These are phyloP conservation scores for Hirudo medicinalis DNA, from an alignment of 1,140 invertebrate species.

Conservation along the genomic window DNA sequence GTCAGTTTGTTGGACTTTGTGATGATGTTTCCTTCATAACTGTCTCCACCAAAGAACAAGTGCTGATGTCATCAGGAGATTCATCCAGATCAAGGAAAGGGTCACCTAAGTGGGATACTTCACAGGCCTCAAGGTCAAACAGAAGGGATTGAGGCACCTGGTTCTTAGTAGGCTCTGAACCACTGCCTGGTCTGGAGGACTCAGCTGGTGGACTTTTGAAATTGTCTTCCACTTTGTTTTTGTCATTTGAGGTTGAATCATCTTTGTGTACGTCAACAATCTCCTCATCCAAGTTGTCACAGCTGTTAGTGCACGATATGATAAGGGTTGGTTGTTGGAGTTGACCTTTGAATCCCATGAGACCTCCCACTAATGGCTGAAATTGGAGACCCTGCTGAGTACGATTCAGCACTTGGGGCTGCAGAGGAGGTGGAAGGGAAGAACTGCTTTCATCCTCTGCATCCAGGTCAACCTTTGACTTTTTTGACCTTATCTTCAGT, in stretches of 20 bases:
- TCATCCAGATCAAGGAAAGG: constrained; percentile 1
- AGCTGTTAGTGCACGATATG: constrained; percentile 1
- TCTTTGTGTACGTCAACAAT: background rate
- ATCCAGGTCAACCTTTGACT: constrained; percentile 37
- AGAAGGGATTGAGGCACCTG: background rate
- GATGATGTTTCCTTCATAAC: no score
- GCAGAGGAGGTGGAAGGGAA: constrained; percentile 18
- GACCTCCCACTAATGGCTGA: background rate
- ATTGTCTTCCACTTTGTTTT: background rate
- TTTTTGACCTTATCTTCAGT: constrained; percentile 34
- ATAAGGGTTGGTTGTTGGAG: background rate
- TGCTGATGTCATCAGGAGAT: constrained; percentile 6
- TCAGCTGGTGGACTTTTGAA: background rate
- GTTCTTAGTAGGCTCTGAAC: background rate
- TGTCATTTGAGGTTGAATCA: background rate
- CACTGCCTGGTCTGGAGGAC: no score
- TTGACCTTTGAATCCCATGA: background rate
- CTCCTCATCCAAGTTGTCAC: background rate
- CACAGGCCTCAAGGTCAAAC: no score
- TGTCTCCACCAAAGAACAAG: no score
- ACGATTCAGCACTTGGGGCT: constrained; percentile 14
- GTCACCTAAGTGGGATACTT: background rate
- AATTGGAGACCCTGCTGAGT: background rate
- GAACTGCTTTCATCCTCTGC: constrained; percentile 24
- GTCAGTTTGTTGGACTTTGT: no score